Conservation (phyloP, 1,140 invertebrate species). For the Zaprionus capensis region DNA sequence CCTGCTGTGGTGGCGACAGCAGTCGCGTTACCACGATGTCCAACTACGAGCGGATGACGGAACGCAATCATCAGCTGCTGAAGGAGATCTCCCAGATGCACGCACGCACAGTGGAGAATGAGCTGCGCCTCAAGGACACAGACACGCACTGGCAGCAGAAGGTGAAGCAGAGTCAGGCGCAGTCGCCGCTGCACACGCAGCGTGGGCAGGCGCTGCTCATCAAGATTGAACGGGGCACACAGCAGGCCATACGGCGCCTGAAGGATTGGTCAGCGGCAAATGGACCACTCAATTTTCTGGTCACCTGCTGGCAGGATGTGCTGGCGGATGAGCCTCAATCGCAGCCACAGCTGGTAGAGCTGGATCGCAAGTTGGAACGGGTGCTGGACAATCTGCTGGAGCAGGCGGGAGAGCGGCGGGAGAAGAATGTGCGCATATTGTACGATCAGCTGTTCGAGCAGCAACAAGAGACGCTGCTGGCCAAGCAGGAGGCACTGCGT, state of each 20-base stretch:
- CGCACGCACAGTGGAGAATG: slow-evolving; percentile 13
- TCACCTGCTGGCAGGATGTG: slow-evolving; percentile 38
- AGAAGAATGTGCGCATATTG: slow-evolving; percentile 49
- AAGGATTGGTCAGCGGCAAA: slow-evolving; percentile 36
- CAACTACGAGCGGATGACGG: slow-evolving; percentile 5
- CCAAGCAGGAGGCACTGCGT: slow-evolving; percentile 20
- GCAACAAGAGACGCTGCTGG: slow-evolving; percentile 18
- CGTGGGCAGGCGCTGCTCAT: slow-evolving; percentile 3
- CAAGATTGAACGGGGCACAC: slow-evolving; percentile 9
- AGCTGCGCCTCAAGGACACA: not conserved
- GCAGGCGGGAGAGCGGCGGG: slow-evolving; percentile 36
- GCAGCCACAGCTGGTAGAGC: slow-evolving; percentile 4
- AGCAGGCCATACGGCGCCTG: slow-evolving; percentile 35
- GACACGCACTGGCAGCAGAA: slow-evolving; percentile 1
- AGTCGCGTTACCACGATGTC: not conserved
- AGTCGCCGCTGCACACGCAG: not conserved
- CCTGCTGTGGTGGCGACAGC: not conserved
- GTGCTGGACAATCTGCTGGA: slow-evolving; percentile 30
- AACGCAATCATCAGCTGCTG: slow-evolving; percentile 27
- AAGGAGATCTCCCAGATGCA: slow-evolving; percentile 34
- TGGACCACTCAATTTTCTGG: slow-evolving; percentile 42
- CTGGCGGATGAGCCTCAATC: slow-evolving; percentile 23
- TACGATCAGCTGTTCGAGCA: slow-evolving; percentile 50
- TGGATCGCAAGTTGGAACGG: slow-evolving; percentile 54
- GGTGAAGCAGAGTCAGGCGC: not conserved